Evolutionary conservation across 2,113 vertebrate genomes (phyloP), one percentile per base, ranked within the genome.

Genomic region (Micromys minutus): DNA sequence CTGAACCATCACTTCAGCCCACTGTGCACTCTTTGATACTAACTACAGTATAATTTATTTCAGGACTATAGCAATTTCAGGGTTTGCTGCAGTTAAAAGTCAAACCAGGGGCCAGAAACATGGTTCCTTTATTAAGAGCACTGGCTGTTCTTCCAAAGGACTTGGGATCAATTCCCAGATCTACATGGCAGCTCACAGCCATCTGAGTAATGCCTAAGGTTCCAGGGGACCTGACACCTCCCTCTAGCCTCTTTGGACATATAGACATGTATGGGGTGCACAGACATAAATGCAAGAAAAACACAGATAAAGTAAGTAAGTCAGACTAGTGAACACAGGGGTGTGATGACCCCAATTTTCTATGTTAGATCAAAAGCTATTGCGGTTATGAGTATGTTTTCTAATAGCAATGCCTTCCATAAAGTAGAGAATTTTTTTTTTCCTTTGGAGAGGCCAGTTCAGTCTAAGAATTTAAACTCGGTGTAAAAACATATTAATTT

Each of bases 401-500:
- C 87, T 81, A 93, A 88, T 4, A 94, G 80, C n/a, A 55, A 2
- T 85, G 81, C 22, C 61, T 93, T 92, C 72, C 92, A 26, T 65
- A 83, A 92, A 75, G 61, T 90, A 83, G 50, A 69, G 74, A 88
- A 72, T 79, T 50, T 76, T 74, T 94, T 72, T 72, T 94, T 95
- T 86, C 45, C 95, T 95, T 71, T 93, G 96, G 87, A 7, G 55
- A 39, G 13, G 26, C 42, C 90, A 87, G 80, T 95, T 87, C 47
- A 95, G 47, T 57, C 31, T 90, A 88, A 81, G 71, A 84, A 47
- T 65, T 92, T 94, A 80, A 84, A 96, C n/a, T 55, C 67, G 75
- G 63, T 86, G 31, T 89, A 36, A 97, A 97, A 95, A 94, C 0
- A 1, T 76, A 12, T 92, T 96, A 57, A 63, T 83, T 96, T 93